These are phyloP conservation scores for Macrosteles quadrilineatus DNA, from an alignment of 1,140 invertebrate species.

Conservation along the genomic window DNA sequence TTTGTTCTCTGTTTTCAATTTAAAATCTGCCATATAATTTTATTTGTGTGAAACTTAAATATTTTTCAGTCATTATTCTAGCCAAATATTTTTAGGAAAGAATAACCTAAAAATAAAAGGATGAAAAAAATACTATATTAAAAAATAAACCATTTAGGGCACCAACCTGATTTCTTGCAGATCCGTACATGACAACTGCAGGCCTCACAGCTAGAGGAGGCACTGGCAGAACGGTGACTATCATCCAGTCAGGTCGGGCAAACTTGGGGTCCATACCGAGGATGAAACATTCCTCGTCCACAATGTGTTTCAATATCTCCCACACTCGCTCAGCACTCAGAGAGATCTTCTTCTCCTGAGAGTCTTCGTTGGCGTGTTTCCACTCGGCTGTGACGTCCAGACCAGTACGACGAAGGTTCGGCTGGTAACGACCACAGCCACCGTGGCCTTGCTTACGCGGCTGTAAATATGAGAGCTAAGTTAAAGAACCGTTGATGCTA, in stretches of 20 bases:
- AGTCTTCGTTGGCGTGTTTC: constrained; percentile 98
- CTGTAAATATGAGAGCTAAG: constrained; percentile 30
- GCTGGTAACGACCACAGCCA: constrained; percentile 97
- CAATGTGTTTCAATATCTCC: constrained; percentile 96
- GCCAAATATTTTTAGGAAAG: too few species aligned
- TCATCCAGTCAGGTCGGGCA: constrained; percentile 99
- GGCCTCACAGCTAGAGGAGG: constrained; percentile 92
- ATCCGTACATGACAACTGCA: constrained; percentile 98
- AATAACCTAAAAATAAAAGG: too few species aligned
- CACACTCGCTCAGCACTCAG: constrained; percentile 93
- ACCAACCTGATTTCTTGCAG: constrained; percentile 84
- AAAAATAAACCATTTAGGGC: too few species aligned
- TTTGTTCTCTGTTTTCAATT: too few species aligned
- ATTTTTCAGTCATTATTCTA: too few species aligned
- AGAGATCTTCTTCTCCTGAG: constrained; percentile 92
- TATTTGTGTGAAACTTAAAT: too few species aligned
- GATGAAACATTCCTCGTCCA: constrained; percentile 95
- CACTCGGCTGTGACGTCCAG: constrained; percentile 95
- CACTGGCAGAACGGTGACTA: constrained; percentile 95
- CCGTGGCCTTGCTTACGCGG: constrained; percentile 82
- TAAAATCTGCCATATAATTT: too few species aligned
- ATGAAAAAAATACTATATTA: too few species aligned
- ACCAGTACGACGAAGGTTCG: constrained; percentile 83
- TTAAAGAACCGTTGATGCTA: too few species aligned
- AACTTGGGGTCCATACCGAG: constrained; percentile 96